Evolutionary conservation across 2,888 invertebrate species (phyloP), one percentile per base, ranked within the genome.

Genomic region (Mythimna loreyi): DNA sequence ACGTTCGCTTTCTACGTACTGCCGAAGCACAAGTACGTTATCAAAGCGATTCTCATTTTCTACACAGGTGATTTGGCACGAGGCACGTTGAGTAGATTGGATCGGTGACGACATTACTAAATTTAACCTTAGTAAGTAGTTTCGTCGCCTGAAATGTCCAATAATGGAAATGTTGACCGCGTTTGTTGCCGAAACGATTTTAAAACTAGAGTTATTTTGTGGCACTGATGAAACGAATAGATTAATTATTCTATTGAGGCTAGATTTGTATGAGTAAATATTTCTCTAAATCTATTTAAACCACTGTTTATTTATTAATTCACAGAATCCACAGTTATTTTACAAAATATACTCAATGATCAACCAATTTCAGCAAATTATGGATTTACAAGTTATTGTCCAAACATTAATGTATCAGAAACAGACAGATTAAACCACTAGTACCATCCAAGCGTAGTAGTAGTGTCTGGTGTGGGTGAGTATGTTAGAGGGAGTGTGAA

Each of bases 21-120:
- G 1, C 40, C 40, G 19, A 52, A 52, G 25, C 13, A 13, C 9
- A 33, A 1, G n/a, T 40, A 52, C 62, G 67, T 65, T 77, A 77
- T 69, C 80, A 69, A 52, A 61, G 52, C 62, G 49, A 75, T 49
- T 59, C 68, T 71, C 47, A 62, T 79, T 69, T 81, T 69, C 64
- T 59, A 62, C 53, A 67, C 66, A 68, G 61, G 49, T 57, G 62
- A 61, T 70, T 80, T 67, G 72, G 76, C 72, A 80, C 64, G 60
- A 60, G 40, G 57, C 60, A 56, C 36, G 65, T 70, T 57, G 55
- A 60, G 62, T 66, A 30, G 58, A 62, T 60, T 68, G 5, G 28
- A 33, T 65, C 43, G 43, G 28, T 66, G 43, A 66, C 82, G 80
- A 75, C 64, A 75, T 43, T 19, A 62, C 66, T 79, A 68, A 79